Conservation (phyloP, 2,888 invertebrate genomes). For the Lepidonotus clava region DNA sequence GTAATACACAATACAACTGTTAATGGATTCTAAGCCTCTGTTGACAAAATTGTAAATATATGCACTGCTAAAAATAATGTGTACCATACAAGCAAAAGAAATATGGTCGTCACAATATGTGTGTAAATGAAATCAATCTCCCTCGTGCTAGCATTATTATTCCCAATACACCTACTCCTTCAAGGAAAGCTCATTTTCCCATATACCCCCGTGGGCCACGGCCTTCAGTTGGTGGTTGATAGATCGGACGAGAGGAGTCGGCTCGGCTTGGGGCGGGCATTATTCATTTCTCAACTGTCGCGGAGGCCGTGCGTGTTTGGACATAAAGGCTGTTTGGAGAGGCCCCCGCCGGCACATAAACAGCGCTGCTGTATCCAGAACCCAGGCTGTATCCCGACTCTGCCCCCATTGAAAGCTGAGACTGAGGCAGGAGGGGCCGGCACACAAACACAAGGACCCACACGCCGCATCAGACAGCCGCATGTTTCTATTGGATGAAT, state of each 20-base stretch:
- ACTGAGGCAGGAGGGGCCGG: not conserved
- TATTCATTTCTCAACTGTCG: not conserved
- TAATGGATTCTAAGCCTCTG: too few species aligned
- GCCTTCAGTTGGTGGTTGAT: constrained; percentile 11
- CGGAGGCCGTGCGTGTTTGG: constrained; percentile 6
- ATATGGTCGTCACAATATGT: too few species aligned
- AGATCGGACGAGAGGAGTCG: not conserved
- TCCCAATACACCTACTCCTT: too few species aligned
- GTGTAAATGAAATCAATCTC: too few species aligned
- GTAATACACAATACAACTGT: too few species aligned
- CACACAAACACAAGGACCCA: too few species aligned
- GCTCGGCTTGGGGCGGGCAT: not conserved
- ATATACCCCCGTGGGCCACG: not conserved
- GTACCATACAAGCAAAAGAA: too few species aligned
- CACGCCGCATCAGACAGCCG: too few species aligned
- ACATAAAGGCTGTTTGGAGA: constrained; percentile 28
- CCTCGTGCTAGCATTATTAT: too few species aligned
- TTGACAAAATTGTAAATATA: too few species aligned
- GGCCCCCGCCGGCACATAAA: constrained; percentile 7
- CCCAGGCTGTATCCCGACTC: not conserved
- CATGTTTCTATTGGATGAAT: too few species aligned
- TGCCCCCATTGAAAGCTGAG: not conserved
- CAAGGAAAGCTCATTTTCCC: not conserved
- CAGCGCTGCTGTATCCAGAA: not conserved
- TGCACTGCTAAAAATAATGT: too few species aligned